These are phyloP conservation scores for Synergus umbraculus DNA, from an alignment of 2,888 invertebrate genomes.

Conservation along the genomic window DNA sequence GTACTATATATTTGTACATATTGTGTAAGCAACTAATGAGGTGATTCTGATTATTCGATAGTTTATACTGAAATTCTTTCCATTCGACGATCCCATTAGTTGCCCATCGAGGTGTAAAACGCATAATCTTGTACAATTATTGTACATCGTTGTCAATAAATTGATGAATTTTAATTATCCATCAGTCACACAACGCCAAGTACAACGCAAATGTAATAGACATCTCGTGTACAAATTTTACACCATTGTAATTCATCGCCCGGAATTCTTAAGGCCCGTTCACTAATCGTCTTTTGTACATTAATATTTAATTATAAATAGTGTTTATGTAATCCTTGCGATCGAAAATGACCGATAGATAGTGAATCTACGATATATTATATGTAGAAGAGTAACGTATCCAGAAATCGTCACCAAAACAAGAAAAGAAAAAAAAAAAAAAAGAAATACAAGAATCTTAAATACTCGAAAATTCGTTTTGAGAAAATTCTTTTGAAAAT, in stretches of 20 bases:
- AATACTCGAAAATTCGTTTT: too few species aligned
- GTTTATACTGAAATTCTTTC: constrained; percentile 51
- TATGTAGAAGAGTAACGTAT: not conserved
- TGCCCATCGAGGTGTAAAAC: constrained; percentile 34
- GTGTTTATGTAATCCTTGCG: constrained; percentile 19
- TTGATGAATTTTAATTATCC: constrained; percentile 64
- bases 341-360: constrained; percentile 17
- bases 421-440: not conserved
- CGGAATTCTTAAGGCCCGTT: constrained; percentile 25
- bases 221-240: constrained; percentile 23
- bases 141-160: constrained; percentile 65
- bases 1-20: constrained; percentile 62
- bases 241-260: constrained; percentile 25
- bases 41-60: constrained; percentile 63
- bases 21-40: constrained; percentile 61
- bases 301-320: constrained; percentile 17
- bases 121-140: constrained; percentile 47
- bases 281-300: constrained; percentile 40
- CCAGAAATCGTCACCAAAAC: not conserved
- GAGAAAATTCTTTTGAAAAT: too few species aligned
- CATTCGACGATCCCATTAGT: constrained; percentile 38
- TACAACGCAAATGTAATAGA: constrained; percentile 42
- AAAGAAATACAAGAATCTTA: too few species aligned
- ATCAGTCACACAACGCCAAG: constrained; percentile 64
- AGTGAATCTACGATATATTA: constrained; percentile 25